Evolutionary conservation across 2,797 vertebrate species (phyloP), one percentile per base, ranked within the genome.

Genomic region (Pterois miles): DNA sequence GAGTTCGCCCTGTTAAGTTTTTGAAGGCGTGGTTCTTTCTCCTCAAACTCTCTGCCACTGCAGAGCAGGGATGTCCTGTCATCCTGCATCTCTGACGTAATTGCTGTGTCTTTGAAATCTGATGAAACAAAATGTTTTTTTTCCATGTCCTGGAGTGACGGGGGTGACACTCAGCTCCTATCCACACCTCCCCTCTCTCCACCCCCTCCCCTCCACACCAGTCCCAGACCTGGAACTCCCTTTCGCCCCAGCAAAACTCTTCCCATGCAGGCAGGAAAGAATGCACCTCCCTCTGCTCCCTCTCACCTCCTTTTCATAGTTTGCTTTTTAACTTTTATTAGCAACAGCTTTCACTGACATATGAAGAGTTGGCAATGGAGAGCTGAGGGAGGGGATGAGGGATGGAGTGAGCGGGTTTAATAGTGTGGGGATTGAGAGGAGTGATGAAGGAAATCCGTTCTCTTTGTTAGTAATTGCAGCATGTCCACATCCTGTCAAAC

Each of bases 271-370:
- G 80, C 91, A 91, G 66, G 71, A 82, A 88, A 93, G 89, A 94
- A 94, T 93, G 86, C 72, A 83, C 78, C 81, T 89, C 85, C 83
- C 85, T 90, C 89, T 78, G 69, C 87, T 92, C 85, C 75, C 71
- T 89, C 90, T 91, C 89, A 89, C 74, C 90, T 93, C 81, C 88
- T 94, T 93, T 93, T 92, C 86, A 91, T 90, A 88, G 83, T 85
- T 90, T 83, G 86, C 85, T 93, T 94, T 93, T 93, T 90, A 90
- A 93, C 84, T 93, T 94, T 93, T 91, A 93, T 93, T 94, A 93
- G 91, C 89, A 90, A 93, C 91, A 95, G 92, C 90, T 92, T 90
- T 90, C 86, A 76, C 74, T 82, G 89, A 86, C 82, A 88, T 82
- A 83, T 88, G 85, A 87, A 86, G 66, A 82, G 74, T 60, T 92